Base-by-base conservation (phyloP, 2,888 invertebrate species). In the Cistogaster globosa region DNA sequence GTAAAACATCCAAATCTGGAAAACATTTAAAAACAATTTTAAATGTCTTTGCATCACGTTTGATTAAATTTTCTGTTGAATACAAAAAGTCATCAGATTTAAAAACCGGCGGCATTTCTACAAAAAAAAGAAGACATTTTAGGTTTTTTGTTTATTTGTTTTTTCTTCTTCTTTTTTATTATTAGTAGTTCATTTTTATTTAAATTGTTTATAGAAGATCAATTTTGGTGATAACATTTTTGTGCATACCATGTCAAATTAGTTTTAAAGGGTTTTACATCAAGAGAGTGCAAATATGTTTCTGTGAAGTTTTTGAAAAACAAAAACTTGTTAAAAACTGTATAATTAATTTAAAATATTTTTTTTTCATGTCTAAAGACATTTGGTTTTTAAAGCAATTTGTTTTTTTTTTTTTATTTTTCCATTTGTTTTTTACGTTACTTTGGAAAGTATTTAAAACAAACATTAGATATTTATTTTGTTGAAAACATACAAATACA, bases 11-110 rank as follows among this genome's bases (percentile, higher is more conserved):
- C 62, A 77, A 77, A 69, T 77, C 38, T 57, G n/a, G 12, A 42
- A 42, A 42, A 42, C 42, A 42, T 42, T 42, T 42, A 42, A 42
- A 42, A 42, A 42, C 42, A 12, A 42, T 42, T 51, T 80, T 62
- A 65, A 72, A 68, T 74, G 69, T 74, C 55, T 77, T 16, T 81
- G 67, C 68, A 75, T 82, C 85, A 85, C 85, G 85, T 85, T 82
- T 75, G 45, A 20, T 65, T 79, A 48, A 84, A 51, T 77, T 84
- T 84, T 80, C 72, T 62, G 36, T 48, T 48, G 65, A 84, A 79
- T 20, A 32, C 51, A 63, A 57, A 82, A 69, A 48, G 53, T 74
- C 55, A 53, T 58, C 63, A 71, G 36, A 77, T 71, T 65, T 63
- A 20, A 48, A 75, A 71, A 51, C 48, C 69, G 82, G 63, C 82